These are phyloP conservation scores for Albula glossodonta DNA, from an alignment of 2,113 vertebrate genomes.

Conservation along the genomic window DNA sequence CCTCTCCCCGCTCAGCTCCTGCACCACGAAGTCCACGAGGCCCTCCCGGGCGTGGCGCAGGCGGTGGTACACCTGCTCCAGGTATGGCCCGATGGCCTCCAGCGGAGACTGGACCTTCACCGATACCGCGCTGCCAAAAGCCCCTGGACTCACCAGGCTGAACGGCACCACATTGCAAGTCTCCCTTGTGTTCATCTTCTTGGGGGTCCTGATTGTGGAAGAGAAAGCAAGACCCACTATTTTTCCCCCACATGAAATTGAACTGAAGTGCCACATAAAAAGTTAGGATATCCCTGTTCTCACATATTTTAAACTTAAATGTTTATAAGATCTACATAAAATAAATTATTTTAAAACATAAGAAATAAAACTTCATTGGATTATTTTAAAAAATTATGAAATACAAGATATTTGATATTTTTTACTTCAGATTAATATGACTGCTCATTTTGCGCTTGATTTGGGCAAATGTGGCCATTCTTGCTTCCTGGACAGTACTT, in stretches of 20 bases:
- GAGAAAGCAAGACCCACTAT: not conserved
- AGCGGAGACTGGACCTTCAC: constrained; percentile 64
- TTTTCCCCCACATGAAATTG: not conserved
- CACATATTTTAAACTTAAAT: no score
- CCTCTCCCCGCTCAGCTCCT: constrained; percentile 60
- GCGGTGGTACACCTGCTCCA: constrained; percentile 61
- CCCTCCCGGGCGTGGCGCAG: constrained; percentile 47
- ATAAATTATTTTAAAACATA: no score
- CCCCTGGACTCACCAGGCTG: constrained; percentile 56
- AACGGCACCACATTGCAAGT: constrained; percentile 66
- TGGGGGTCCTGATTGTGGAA: constrained; percentile 53
- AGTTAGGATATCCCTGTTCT: no score
- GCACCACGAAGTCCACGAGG: constrained; percentile 44
- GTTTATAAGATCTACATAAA: no score
- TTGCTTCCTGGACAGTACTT: no score
- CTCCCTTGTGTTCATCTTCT: constrained; percentile 52
- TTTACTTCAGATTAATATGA: no score
- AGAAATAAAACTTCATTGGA: no score
- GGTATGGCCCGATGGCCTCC: constrained; percentile 55
- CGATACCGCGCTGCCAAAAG: constrained; percentile 43
- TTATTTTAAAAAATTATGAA: no score
- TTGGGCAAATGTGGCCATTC: no score
- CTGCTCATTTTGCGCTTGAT: no score
- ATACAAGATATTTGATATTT: no score
- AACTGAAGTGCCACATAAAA: not conserved